Base-by-base conservation (phyloP, 1,140 invertebrate species). In the Drosophila subpulchrella region DNA sequence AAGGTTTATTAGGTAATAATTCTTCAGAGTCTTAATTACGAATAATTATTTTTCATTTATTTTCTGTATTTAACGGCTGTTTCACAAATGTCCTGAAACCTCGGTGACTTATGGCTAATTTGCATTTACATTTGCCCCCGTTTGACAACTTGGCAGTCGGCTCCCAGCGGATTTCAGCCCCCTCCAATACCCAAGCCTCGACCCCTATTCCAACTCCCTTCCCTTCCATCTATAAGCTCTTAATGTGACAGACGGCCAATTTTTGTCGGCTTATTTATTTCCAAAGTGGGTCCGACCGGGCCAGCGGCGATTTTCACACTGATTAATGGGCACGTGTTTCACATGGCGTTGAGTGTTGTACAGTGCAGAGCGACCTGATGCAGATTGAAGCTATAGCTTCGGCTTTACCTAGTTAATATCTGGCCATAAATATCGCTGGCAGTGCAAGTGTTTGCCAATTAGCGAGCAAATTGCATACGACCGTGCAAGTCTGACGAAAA, bases 391-490 rank as follows among this genome's bases (percentile, higher is more conserved):
- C 56, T 44, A 47, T 48, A 53, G 72, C 44, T 36, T 34, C 15
- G 24, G 42, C 66, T 36, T n/a, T 55, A 34, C 71, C 27, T 62
- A 63, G 75, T 76, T 85, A 85, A 85, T 85, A 85, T 78, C 75
- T 65, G 44, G 42, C 83, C 70, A 88, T 82, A 88, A 82, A 88
- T 86, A 86, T 78, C 30, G 61, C 51, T 72, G 60, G 65, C 79
- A 88, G 79, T 82, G 82, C 82, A 75, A 85, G 75, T 86, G 83
- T 86, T 88, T 60, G 75, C 83, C 79, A 88, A 86, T 86, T 86
- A 86, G 75, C 70, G 30, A 63, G 66, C 61, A 82, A 85, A 85
- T 85, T 86, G 73, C 81, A 81, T 39, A 62, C 55, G 56, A 61
- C 46, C 71, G 17, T 46, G 48, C 38, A 58, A 46, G 51, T 63